Base-by-base conservation (phyloP, 1,140 invertebrate species). In the Colletes latitarsis region DNA sequence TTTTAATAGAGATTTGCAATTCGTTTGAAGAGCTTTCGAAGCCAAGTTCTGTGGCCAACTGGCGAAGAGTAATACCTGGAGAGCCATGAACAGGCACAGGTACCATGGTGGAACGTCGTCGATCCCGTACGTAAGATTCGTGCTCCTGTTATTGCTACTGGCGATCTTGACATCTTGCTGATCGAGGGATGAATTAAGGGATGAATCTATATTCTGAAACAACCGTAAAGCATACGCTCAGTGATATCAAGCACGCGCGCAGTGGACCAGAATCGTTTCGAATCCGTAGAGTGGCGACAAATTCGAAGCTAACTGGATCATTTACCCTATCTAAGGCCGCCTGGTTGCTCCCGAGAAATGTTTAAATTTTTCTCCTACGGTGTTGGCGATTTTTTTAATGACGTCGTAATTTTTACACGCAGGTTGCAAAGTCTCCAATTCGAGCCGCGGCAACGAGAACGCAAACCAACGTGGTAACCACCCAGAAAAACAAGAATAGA, bases 101-200 rank as follows among this genome's bases (percentile, higher is more conserved):
- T 98, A 97, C 96, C 96, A 97, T 0, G 97, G 96, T 14, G 97
- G 97, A 46, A 94, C 92, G 87, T 98, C 97, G 68, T 98, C 96
- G 39, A 98, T 96, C 30, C 95, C 95, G 89, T 98, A 98, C 0
- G 95, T 95, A 12, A 96, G 94, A 49, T 94, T 93, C 3, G 92
- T 84, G 67, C 89, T 94, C 81, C 92, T 92, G 53, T 91, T 77
- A 6, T 19, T 5, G 0, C 64, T 19, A 5, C 12, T 15, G 6
- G 2, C 9, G 5, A 21, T 62, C 69, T 80, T 39, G 1, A 19
- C 41, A 12, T 74, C 2, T 5, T 49, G n/a, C 0, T 57, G 0
- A n/a, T 46, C 17, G 12, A 17, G 41, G 0, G 53, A 63, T 41
- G 41, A 62, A 62, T 81, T 71, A 2, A 30, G 30, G 30, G 30